Percentiles rank a stretch among this genome's conserved stretches.
Evolutionary conservation across 2,888 invertebrate species (phyloP).

Genomic region (Oxyscelio sp.): DNA sequence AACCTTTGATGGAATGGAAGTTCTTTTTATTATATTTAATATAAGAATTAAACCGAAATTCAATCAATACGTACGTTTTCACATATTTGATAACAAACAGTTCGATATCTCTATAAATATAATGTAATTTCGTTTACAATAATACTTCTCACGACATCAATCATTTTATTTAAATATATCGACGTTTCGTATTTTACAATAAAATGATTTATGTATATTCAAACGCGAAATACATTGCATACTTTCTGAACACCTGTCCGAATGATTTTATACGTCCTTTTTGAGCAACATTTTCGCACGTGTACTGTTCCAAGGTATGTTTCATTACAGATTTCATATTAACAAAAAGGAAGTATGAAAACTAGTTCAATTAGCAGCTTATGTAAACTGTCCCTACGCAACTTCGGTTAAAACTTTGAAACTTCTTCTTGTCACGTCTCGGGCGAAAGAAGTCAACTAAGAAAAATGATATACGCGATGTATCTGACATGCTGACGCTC

Average conservation of each 20-base stretch:
- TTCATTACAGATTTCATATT: not conserved
- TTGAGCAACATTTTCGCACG: slow-evolving; percentile 3
- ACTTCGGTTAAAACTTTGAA: slow-evolving; percentile 34
- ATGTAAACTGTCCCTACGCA: slow-evolving; percentile 45
- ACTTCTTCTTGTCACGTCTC: slow-evolving; percentile 43
- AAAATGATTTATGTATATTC: slow-evolving; percentile 62
- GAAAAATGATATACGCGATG: slow-evolving; percentile 53
- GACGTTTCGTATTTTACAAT: slow-evolving; percentile 42
- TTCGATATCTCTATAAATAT: too few relatives aligned
- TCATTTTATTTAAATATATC: too few relatives aligned
- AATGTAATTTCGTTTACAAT: too few relatives aligned
- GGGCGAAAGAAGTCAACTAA: slow-evolving; percentile 46
- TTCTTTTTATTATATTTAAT: too few relatives aligned
- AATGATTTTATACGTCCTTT: slow-evolving; percentile 33
- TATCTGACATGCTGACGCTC: slow-evolving; percentile 49
- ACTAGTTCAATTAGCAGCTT: slow-evolving; percentile 57
- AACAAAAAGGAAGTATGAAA: slow-evolving; percentile 43
- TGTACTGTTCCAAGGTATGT: not conserved
- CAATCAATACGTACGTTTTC: too few relatives aligned
- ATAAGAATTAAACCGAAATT: too few relatives aligned
- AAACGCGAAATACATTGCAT: slow-evolving; percentile 39
- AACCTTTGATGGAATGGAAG: too few relatives aligned
- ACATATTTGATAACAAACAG: too few relatives aligned
- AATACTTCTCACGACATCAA: too few relatives aligned
- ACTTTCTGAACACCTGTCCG: slow-evolving; percentile 46